Evolutionary conservation across 2,888 invertebrate genomes (phyloP), one percentile per base, ranked within the genome.

Genomic region (Himalopsyche japonica): DNA sequence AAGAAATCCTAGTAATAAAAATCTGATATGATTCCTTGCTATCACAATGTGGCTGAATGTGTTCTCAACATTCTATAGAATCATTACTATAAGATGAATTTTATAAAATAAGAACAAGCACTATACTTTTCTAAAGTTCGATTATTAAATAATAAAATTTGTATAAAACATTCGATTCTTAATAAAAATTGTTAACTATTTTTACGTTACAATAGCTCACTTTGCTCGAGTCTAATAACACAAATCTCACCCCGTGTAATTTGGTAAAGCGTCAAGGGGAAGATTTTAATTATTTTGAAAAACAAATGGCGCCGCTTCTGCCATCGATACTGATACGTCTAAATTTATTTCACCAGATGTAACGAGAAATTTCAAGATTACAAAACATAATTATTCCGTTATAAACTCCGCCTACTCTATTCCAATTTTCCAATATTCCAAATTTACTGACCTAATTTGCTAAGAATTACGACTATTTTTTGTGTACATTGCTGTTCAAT

Each of bases 281-380:
- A 86, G 84, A 85, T 87, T 87, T 87, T 87, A 87, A 87, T 87
- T 87, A 87, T 87, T 87, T 86, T 87, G 86, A 86, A 87, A 87
- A 87, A 87, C 87, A 87, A 87, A 87, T 87, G 86, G 82, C 86
- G 76, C 18, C 70, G 64, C 76, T 30, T 48, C 57, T 82, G 57
- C 77, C 64, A 48, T 79, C 78, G 84, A 86, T 86, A 85, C 70
- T 70, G 85, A 86, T 85, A 85, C 80, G 85, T 82, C 84, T 84
- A 85, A 82, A 86, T 84, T 84, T 86, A 83, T 85, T 85, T 83
- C 81, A 83, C 81, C 83, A 83, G 84, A 77, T 82, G 82, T 81
- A 84, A 84, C 77, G 76, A 76, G 84, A 84, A 80, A 57, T 32
- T 80, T 57, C 27, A 70, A 70, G 70, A 70, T 70, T 27, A 70